A percentile compares a stretch with the other conserved stretches of the same genome.
These are phyloP conservation scores for Lucilia cuprina DNA, from an alignment of 1,140 invertebrate species.

Conservation along the genomic window DNA sequence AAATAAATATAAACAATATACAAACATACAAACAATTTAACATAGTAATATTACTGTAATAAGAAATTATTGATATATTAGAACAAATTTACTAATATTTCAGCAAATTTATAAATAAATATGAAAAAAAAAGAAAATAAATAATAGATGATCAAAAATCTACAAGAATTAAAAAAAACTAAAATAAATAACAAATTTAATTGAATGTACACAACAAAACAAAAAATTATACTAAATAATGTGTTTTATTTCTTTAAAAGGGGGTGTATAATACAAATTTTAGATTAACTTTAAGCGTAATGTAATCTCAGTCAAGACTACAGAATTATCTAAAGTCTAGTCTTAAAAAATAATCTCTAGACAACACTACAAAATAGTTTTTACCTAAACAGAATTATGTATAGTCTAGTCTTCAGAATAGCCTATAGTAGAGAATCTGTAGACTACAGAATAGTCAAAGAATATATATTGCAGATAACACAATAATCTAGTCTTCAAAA, in stretches of 20 bases:
- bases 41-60: constrained; percentile 23
- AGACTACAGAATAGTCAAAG: too few species aligned
- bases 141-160: background rate
- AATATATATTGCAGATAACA: too few species aligned
- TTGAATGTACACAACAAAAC: constrained; percentile 32
- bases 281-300: too few species aligned
- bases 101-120: background rate
- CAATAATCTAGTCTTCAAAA: too few species aligned
- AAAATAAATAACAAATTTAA: constrained; percentile 26
- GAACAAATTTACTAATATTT: constrained; percentile 29
- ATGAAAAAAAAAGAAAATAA: background rate
- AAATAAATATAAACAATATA: background rate
- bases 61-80: constrained; percentile 18
- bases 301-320: too few species aligned
- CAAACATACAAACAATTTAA: constrained; percentile 20
- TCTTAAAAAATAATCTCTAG: too few species aligned
- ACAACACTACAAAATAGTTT: too few species aligned
- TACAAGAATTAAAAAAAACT: constrained; percentile 13
- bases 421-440: too few species aligned
- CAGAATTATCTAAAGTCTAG: too few species aligned
- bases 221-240: background rate
- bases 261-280: too few species aligned
- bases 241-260: background rate
- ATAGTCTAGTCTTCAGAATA: too few species aligned
- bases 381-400: too few species aligned